Base-by-base conservation (phyloP, 2,888 invertebrate species). In the Teleiodes luculella region DNA sequence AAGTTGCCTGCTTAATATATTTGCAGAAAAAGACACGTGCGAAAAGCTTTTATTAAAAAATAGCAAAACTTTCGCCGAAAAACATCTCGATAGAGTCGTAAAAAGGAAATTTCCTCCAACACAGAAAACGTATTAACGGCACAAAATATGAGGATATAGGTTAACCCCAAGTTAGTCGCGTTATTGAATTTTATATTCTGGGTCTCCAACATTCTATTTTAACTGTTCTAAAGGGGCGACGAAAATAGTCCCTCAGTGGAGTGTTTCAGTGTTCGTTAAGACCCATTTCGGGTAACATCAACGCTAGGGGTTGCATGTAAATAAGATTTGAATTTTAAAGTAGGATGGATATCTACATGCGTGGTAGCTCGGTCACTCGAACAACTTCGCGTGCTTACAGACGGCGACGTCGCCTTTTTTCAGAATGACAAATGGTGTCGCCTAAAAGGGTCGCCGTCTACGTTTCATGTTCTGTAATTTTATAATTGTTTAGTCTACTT, bases 321-420 rank as follows among this genome's bases (percentile, higher is more conserved):
- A 86, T 79, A 85, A 75, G 79, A 75, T 81, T 81, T 85, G 79
- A 85, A 86, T 85, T 81, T 85, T 84, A 80, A 80, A 87, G 72
- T 64, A 70, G 72, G 65, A 60, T 58, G 43, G n/a, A 43, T 43
- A 20, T 43, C 13, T 14, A 33, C 33, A 8, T 41, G 39, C 18
- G 39, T 41, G 16, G 43, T 18, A 43, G 43, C 24, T 43, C n/a
- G 24, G 24, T 33, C 33, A 33, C 33, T 33, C n/a, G n/a, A 43
- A 20, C 28, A 43, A 63, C 62, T 62, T 61, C 60, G 66, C 64
- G 57, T 63, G 57, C 58, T 54, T 45, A 59, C 47, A 49, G 49
- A 13, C 28, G 14, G 5, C 31, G 49, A 13, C 28, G 14, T 3
- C 31, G 13, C 20, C 51, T 47, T 60, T 58, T 62, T 60, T 39